Conservation (phyloP, 1,140 invertebrate genomes). For the Akabosia matsudoensis region DNA sequence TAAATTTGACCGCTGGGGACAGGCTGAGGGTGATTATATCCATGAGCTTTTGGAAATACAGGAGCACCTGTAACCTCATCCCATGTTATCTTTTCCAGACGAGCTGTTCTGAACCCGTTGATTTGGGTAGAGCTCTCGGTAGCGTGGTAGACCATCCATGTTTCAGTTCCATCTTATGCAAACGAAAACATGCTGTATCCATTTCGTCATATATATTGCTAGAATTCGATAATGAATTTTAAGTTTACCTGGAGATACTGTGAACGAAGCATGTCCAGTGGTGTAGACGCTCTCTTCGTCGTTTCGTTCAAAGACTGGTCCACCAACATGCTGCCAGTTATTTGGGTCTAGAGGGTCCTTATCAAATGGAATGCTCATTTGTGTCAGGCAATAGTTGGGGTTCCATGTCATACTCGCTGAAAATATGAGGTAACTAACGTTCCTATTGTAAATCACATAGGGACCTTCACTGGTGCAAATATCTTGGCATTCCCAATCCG, state of each 20-base stretch:
- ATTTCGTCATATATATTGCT: neutral
- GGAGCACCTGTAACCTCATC: slow-evolving; percentile 17
- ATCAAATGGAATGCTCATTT: slow-evolving; percentile 16
- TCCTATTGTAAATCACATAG: slow-evolving; percentile 20
- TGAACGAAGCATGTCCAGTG: slow-evolving; percentile 8
- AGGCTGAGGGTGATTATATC: neutral
- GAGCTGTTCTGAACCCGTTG: slow-evolving; percentile 27
- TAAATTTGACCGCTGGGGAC: slow-evolving; percentile 36
- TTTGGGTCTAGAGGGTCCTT: slow-evolving; percentile 24
- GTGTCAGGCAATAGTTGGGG: slow-evolving; percentile 23
- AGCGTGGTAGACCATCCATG: slow-evolving; percentile 16
- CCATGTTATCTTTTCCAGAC: slow-evolving; percentile 36
- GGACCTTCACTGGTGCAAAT: slow-evolving; percentile 22
- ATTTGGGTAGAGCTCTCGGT: slow-evolving; percentile 19
- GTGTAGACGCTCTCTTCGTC: slow-evolving; percentile 19
- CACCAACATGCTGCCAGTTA: neutral
- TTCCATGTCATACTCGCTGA: slow-evolving; percentile 19
- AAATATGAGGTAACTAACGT: slow-evolving; percentile 1
- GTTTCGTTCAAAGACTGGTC: slow-evolving; percentile 21
- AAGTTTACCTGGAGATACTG: neutral
- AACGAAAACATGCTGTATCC: neutral
- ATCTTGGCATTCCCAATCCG: slow-evolving; percentile 29
- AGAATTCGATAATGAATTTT: neutral
- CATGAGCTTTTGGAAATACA: slow-evolving; percentile 31
- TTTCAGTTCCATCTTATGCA: neutral